Evolutionary conservation across 2,888 invertebrate genomes (phyloP), one percentile per base, ranked within the genome.

Genomic region (Drosophila melanosoma): DNA sequence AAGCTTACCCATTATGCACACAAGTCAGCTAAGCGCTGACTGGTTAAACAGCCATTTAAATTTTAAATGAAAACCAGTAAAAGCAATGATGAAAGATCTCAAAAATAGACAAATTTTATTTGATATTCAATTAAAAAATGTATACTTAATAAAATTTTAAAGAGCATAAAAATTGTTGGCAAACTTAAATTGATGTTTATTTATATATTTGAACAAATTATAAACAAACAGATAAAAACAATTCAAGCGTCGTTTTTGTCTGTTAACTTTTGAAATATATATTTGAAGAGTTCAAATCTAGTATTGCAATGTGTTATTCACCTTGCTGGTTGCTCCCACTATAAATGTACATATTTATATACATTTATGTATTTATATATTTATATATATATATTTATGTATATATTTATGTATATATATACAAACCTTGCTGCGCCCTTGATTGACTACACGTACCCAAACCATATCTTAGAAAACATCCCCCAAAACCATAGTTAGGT

Each of bases 371-470:
- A 15, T 12, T 33, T 2, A 36, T 36, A 23, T 60, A 40, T 32
- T 15, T 29, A 35, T 3, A 20, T 20, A 40, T 20, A 36, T 36
- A 1, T 38, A n/a, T n/a, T 2, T 52, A 15, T 15, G 5, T 35
- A 15, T 36, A 3, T 56, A n/a, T 38, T 10, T 63, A 45, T 32
- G 2, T 59, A 40, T 3, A 20, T 8, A 10, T 5, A 5, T 20
- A 38, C 17, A 36, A 36, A 51, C 17, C 12, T 52, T 60, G 26
- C 51, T 62, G 48, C 40, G 48, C 53, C 40, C 56, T 67, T 73
- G 80, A 80, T 79, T 79, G 80, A 79, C 76, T 74, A 65, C 77
- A 77, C 74, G 80, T 68, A 65, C 65, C 65, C 58, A 32, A 26
- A 53, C 38, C 62, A 75, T 65, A 68, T 59, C 59, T 71, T 35